These are phyloP conservation scores for Drosophila miranda DNA, from an alignment of 1,140 invertebrate genomes.

Conservation along the genomic window DNA sequence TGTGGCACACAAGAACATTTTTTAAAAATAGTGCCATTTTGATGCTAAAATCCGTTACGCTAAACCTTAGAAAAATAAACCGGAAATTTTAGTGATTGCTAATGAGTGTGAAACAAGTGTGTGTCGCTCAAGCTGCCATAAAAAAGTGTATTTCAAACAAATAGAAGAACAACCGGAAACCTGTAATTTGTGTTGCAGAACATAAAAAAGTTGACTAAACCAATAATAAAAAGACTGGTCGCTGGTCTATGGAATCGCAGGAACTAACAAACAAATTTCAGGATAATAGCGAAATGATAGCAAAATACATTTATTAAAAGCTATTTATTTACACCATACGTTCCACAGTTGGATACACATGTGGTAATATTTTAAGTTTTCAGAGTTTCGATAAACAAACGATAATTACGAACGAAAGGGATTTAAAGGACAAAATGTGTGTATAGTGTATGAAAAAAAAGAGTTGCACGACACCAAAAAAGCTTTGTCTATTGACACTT, in stretches of 20 bases:
- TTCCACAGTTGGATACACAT: neutral
- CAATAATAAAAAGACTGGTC: slow-evolving; percentile 3
- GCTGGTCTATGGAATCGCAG: slow-evolving; percentile 1
- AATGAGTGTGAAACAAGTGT: no score
- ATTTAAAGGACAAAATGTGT: no score
- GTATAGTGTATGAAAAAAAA: no score
- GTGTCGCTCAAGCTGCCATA: slow-evolving; percentile 2
- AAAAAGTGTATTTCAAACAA: slow-evolving; percentile 3
- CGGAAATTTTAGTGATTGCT: no score
- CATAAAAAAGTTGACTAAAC: slow-evolving; percentile 17
- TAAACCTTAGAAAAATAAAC: slow-evolving; percentile 5
- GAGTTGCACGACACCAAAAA: no score
- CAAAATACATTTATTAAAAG: neutral
- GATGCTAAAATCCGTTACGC: neutral
- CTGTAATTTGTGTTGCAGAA: neutral
- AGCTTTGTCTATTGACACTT: no score
- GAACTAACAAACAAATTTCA: neutral
- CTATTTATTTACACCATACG: slow-evolving; percentile 7
- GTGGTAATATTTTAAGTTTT: no score
- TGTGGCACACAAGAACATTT: slow-evolving; percentile 11
- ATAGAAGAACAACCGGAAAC: neutral
- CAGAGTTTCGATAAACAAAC: no score
- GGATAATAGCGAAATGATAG: slow-evolving; percentile 13
- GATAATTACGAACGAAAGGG: no score
- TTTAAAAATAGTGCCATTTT: neutral